These are phyloP conservation scores for Strigamia crassipes DNA, from an alignment of 2,888 invertebrate species.

Conservation along the genomic window DNA sequence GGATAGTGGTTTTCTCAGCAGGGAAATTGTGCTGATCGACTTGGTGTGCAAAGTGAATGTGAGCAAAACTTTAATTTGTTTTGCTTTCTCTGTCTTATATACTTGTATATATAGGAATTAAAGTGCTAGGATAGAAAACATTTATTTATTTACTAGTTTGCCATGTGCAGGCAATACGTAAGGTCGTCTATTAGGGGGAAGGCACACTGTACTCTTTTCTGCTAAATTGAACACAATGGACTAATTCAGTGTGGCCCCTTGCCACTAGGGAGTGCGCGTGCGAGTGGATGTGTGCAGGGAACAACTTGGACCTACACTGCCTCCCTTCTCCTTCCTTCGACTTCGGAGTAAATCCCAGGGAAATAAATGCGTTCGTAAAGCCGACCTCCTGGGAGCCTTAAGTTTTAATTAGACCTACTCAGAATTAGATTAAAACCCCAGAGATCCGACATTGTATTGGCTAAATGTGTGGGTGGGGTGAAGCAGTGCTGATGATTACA, in stretches of 20 bases:
- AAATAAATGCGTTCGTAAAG: constrained; percentile 48
- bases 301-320: constrained; percentile 39
- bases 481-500: constrained; percentile 33
- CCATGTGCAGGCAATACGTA: constrained; percentile 25
- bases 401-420: constrained; percentile 49
- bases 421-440: constrained; percentile 48
- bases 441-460: constrained; percentile 31
- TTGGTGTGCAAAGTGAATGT: constrained; percentile 19
- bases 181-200: constrained; percentile 33
- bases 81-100: background rate
- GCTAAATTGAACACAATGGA: constrained; percentile 48
- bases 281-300: constrained; percentile 37
- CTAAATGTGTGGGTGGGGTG: background rate
- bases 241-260: constrained; percentile 38
- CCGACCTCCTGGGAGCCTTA: constrained; percentile 47
- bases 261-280: constrained; percentile 45
- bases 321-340: constrained; percentile 41
- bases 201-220: constrained; percentile 36
- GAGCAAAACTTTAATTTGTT: constrained; percentile 37
- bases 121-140: constrained; percentile 16
- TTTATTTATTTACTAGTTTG: constrained; percentile 40
- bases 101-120: background rate
- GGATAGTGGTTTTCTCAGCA: constrained; percentile 38
- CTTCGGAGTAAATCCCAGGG: constrained; percentile 46
- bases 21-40: constrained; percentile 37